Base-by-base conservation (phyloP, 2,888 invertebrate genomes). In the Branchellion lobata region DNA sequence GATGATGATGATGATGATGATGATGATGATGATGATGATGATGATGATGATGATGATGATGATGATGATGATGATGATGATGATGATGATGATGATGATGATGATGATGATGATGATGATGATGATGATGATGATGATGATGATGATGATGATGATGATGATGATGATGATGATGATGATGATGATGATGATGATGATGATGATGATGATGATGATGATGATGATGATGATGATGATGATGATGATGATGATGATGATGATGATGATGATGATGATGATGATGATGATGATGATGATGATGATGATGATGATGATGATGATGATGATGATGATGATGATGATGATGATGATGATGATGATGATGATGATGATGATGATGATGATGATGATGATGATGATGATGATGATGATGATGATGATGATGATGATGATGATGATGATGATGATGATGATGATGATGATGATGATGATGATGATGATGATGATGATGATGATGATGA, bases 381-480 rank as follows among this genome's bases (percentile, higher is more conserved):
- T 65, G 79, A 78, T 79, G 79, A 78, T 79, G 79, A 29, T 78
- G 78, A 73, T 78, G 78, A 73, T 73, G 78, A 29, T 73, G 78
- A 73, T 73, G 78, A 73, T 78, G 78, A 73, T 78, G 78, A 73
- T 78, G 78, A 73, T 31, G 78, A 73, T 78, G 78, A 40, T 31
- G 76, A 40, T 57, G 76, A 57, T 33, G 77, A 33, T 61, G 77
- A 61, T 33, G 77, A 61, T 77, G 77, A 61, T 65, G 77, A 77
- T 53, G 77, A 61, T 61, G 65, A 57, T 69, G 65, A 77, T 77
- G 74, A 74, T 40, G 74, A 74, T 40, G 47, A 74, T 34, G 74
- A 74, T 24, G 74, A 47, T 24, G 34, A 61, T 0, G 76, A 0
- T 31, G 27, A 57, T 57, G 65, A 57, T 40, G 47, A 74, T 75